Evolutionary conservation across 2,113 vertebrate genomes (phyloP).

Genomic region (Cinclus cinclus): DNA sequence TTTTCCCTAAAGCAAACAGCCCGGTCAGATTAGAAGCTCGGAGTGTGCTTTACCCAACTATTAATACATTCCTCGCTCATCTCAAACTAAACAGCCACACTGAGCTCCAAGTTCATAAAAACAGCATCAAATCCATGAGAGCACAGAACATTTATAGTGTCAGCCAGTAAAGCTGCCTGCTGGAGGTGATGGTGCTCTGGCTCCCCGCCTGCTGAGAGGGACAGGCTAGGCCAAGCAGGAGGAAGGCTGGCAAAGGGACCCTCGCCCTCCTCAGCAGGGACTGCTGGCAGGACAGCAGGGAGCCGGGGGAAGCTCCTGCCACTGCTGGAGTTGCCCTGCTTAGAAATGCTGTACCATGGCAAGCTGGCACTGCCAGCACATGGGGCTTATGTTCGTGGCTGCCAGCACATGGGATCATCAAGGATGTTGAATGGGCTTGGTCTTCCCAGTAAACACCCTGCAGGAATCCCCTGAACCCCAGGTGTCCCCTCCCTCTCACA

Average conservation of each 20-base stretch:
- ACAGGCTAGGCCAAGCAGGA: background rate
- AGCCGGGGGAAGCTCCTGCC: background rate
- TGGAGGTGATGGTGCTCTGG: conserved; percentile 45
- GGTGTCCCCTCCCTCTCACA: background rate
- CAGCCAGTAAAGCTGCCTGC: conserved; percentile 74
- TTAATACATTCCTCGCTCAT: conserved; percentile 82
- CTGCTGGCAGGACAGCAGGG: background rate
- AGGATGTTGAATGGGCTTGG: rapidly evolving
- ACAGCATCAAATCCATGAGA: conserved; percentile 79
- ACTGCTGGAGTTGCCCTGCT: background rate
- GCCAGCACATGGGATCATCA: rapidly evolving
- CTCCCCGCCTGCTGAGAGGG: background rate
- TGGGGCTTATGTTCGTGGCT: background rate
- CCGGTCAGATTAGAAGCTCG: conserved; percentile 75
- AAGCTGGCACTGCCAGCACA: background rate
- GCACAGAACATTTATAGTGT: conserved; percentile 73
- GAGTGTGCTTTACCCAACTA: conserved; percentile 78
- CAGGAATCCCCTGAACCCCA: rapidly evolving
- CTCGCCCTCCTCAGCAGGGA: background rate
- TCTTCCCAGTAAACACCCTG: background rate
- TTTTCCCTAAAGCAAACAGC: conserved; percentile 78
- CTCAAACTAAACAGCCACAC: conserved; percentile 80
- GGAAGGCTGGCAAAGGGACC: background rate
- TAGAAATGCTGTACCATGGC: background rate
- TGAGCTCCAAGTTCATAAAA: conserved; percentile 80